Conservation (phyloP, 1,140 invertebrate genomes). For the Amphibalanus amphitrite region DNA sequence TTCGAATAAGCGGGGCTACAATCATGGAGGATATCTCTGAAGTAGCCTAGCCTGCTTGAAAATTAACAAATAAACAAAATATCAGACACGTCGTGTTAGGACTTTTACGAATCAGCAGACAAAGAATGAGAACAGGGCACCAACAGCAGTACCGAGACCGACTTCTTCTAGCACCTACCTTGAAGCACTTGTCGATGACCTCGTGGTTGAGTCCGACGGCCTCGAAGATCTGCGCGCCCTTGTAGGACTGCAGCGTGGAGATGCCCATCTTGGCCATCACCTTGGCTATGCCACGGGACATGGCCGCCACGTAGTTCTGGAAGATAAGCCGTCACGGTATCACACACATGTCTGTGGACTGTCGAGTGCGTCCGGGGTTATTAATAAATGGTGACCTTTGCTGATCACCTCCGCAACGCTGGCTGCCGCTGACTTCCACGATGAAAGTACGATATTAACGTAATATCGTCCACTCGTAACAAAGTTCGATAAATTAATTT, state of each 20-base stretch:
- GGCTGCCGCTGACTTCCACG: too few species aligned
- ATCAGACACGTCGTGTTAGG: not conserved
- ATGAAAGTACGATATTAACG: too few species aligned
- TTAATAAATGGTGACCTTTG: too few species aligned
- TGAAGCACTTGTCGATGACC: constrained; percentile 90
- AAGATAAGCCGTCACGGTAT: not conserved
- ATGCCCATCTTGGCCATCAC: constrained; percentile 99
- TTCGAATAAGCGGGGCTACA: too few species aligned
- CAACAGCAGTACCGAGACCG: too few species aligned
- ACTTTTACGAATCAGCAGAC: constrained; percentile 5
- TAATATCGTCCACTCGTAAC: too few species aligned
- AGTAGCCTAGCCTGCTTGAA: not conserved
- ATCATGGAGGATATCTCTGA: too few species aligned
- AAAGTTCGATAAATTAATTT: too few species aligned
- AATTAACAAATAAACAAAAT: not conserved
- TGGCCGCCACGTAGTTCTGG: constrained; percentile 46
- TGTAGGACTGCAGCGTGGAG: constrained; percentile 96
- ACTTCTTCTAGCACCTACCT: constrained; percentile 26
- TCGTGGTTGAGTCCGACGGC: constrained; percentile 84
- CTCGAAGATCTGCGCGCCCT: constrained; percentile 98
- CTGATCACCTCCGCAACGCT: too few species aligned
- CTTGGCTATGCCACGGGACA: constrained; percentile 66
- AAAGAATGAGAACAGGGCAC: too few species aligned
- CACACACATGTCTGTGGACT: too few species aligned
- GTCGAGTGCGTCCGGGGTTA: too few species aligned